A percentile compares a stretch with the other conserved stretches of the same genome.
phyloP scores from a whole-genome alignment of 2,113 vertebrate species.

The Pelusios castaneus region DNA sequence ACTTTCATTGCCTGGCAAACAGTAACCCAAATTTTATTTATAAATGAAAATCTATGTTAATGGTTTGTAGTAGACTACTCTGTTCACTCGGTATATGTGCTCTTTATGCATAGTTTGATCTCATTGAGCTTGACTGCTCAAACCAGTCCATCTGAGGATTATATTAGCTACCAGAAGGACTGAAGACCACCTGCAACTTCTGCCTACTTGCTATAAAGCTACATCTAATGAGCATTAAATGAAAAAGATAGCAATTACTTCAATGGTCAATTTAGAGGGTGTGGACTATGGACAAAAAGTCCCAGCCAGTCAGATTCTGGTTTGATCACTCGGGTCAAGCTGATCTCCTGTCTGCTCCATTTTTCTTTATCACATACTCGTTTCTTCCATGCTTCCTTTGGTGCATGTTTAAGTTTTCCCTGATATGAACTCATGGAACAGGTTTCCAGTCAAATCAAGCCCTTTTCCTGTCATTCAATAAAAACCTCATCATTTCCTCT shows the following conservation, averaged over 20 bases:
- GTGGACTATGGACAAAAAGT: background rate
- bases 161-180: background rate
- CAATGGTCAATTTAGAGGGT: background rate
- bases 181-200: background rate
- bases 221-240: background rate
- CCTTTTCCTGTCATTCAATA: background rate
- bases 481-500: background rate
- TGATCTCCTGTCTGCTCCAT: background rate
- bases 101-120: background rate
- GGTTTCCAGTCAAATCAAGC: background rate
- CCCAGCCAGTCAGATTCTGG: background rate
- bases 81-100: background rate
- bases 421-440: background rate
- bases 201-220: background rate
- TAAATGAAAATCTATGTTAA: background rate
- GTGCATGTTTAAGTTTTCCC: background rate
- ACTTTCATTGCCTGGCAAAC: background rate
- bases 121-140: background rate
- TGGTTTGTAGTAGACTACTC: fast-evolving
- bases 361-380: background rate
- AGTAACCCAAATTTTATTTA: background rate
- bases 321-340: background rate
- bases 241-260: background rate
- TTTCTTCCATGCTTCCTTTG: background rate
- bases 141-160: background rate